Conservation (phyloP, 30 jellyfish, hydroid and myxozoan genomes). For the Mastigias papua region DNA sequence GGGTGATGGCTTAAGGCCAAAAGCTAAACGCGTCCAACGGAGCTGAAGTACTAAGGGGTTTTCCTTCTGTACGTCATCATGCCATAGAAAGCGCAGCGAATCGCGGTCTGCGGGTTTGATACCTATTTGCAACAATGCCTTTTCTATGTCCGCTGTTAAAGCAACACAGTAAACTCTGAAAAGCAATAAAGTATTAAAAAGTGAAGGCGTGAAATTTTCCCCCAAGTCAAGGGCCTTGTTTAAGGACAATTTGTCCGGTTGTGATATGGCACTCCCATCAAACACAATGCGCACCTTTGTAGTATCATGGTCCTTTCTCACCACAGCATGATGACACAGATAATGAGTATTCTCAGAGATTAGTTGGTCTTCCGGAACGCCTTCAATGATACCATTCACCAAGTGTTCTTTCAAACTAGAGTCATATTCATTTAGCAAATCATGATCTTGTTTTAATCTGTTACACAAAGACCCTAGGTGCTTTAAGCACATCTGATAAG, state of each 20-base stretch:
- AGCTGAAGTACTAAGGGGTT: slow-evolving; percentile 22
- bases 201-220: not conserved
- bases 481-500: slow-evolving; percentile 2
- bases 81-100: slow-evolving; percentile 29
- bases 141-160: slow-evolving; percentile 50
- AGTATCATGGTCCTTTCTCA: slow-evolving; percentile 37
- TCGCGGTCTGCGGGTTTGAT: slow-evolving; percentile 36
- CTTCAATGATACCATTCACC: slow-evolving; percentile 16
- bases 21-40: slow-evolving; percentile 17
- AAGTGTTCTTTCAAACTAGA: slow-evolving; percentile 20
- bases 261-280: slow-evolving; percentile 54
- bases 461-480: not conserved
- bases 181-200: slow-evolving; percentile 15
- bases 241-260: not conserved
- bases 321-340: slow-evolving; percentile 35
- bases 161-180: slow-evolving; percentile 35
- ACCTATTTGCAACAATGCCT: slow-evolving; percentile 43
- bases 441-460: slow-evolving; percentile 17
- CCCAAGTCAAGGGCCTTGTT: slow-evolving; percentile 52
- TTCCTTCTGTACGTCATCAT: slow-evolving; percentile 19
- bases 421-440: slow-evolving; percentile 32
- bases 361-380: slow-evolving; percentile 27
- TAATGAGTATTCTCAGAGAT: slow-evolving; percentile 1
- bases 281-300: slow-evolving; percentile 52
- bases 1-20: slow-evolving; percentile 30